Evolutionary conservation across 2,888 invertebrate genomes (phyloP).

Genomic region (Diaphora mendica): DNA sequence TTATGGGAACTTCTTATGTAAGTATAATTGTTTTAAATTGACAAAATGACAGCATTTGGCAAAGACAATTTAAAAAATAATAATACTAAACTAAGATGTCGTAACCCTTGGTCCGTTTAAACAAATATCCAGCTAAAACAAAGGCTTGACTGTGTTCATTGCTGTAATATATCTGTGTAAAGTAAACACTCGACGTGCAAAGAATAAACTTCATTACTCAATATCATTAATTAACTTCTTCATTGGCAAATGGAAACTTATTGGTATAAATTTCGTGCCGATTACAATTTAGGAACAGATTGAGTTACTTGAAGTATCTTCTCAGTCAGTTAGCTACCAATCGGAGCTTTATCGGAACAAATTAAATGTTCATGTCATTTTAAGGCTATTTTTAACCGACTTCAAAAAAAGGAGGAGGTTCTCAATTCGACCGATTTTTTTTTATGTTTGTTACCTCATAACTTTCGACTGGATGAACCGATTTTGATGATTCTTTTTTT

Average conservation of each 20-base stretch:
- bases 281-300: neutral
- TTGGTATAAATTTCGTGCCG: neutral
- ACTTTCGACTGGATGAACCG: too few relatives aligned
- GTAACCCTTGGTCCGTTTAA: conserved; percentile 3
- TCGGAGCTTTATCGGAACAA: neutral
- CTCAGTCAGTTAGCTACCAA: neutral
- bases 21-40: neutral
- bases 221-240: neutral
- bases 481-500: too few relatives aligned
- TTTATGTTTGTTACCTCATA: too few relatives aligned
- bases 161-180: conserved; percentile 25
- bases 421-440: too few relatives aligned
- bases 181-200: conserved; percentile 28
- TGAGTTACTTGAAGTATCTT: neutral
- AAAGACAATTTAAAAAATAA: neutral
- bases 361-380: neutral
- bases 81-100: neutral
- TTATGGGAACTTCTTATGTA: neutral
- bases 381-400: neutral
- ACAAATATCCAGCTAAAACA: conserved; percentile 30
- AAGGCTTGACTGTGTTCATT: conserved; percentile 8
- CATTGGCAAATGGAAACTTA: neutral
- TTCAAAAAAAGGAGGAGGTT: too few relatives aligned
- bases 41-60: neutral
- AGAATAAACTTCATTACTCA: neutral